Evolutionary conservation across 2,888 invertebrate genomes (phyloP).

Genomic region (Microdon myrmicae): DNA sequence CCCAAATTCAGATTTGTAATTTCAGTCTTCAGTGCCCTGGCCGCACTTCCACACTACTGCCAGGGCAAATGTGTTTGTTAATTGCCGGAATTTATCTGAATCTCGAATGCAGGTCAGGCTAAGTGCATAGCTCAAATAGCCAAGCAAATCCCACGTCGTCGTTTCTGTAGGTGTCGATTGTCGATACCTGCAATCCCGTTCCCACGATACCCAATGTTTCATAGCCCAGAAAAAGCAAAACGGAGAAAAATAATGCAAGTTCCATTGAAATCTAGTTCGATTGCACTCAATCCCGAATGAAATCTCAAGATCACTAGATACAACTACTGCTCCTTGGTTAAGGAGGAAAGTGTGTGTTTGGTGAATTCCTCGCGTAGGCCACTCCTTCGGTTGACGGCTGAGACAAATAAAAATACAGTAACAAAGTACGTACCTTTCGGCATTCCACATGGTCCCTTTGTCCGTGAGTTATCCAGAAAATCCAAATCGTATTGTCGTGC

Average conservation of each 20-base stretch:
- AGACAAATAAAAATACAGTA: too few species aligned
- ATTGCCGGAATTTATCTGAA: constrained; percentile 42
- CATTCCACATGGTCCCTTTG: constrained; percentile 94
- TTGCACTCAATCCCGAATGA: constrained; percentile 44
- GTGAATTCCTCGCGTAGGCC: too few species aligned
- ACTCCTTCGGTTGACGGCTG: too few species aligned
- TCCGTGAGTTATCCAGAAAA: constrained; percentile 90
- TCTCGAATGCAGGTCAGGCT: constrained; percentile 42
- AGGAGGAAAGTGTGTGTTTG: neutral
- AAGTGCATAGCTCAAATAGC: constrained; percentile 9
- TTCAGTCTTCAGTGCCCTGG: too few species aligned
- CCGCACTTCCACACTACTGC: constrained; percentile 1
- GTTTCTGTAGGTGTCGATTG: too few species aligned
- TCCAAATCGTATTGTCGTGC: constrained; percentile 90
- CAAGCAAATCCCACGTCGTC: constrained; percentile 34
- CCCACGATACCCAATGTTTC: constrained; percentile 33
- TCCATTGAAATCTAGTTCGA: constrained; percentile 47
- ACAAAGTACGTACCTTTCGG: constrained; percentile 88
- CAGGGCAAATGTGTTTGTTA: constrained; percentile 36
- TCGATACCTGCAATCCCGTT: constrained; percentile 36
- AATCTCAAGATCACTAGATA: constrained; percentile 30
- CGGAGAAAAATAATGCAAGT: constrained; percentile 11
- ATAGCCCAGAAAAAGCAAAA: constrained; percentile 1
- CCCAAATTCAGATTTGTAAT: too few species aligned
- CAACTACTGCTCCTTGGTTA: neutral